Conservation (phyloP, 2,797 vertebrate species). For the Gymnocypris eckloni region DNA sequence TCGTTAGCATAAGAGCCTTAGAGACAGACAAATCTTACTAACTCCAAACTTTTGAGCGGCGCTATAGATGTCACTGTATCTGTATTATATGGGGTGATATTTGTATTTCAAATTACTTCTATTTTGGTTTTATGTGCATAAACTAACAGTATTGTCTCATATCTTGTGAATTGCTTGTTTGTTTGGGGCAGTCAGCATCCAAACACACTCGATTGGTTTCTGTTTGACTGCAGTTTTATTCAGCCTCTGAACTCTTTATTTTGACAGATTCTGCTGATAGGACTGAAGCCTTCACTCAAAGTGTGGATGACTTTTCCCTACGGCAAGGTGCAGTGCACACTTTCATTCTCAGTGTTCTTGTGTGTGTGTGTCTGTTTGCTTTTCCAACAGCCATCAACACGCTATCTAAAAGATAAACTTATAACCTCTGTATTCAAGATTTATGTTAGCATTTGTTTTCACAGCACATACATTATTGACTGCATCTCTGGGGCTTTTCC, state of each 20-base stretch:
- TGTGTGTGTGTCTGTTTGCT: not conserved
- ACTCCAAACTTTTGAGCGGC: not conserved
- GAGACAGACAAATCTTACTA: not conserved
- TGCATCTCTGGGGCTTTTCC: not conserved
- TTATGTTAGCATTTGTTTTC: not conserved
- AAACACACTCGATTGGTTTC: not conserved
- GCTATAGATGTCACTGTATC: not conserved
- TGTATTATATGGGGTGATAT: not conserved
- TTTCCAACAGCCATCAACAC: not conserved
- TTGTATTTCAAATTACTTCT: not conserved
- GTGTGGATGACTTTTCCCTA: conserved; percentile 99
- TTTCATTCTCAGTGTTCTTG: not conserved
- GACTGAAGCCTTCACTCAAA: conserved; percentile 93
- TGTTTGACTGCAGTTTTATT: conserved; percentile 14
- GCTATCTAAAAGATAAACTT: not conserved
- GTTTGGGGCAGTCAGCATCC: not conserved
- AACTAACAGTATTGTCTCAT: not conserved
- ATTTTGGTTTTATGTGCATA: not conserved
- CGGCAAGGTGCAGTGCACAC: conserved; percentile 80
- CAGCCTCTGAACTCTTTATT: conserved; percentile 12
- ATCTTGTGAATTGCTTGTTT: not conserved
- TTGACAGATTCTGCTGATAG: conserved; percentile 92
- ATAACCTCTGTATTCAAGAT: not conserved
- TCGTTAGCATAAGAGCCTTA: not conserved
- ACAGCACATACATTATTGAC: not conserved